These are phyloP conservation scores for Threskiornis aethiopicus DNA, from an alignment of 2,797 vertebrate genomes.

Conservation along the genomic window DNA sequence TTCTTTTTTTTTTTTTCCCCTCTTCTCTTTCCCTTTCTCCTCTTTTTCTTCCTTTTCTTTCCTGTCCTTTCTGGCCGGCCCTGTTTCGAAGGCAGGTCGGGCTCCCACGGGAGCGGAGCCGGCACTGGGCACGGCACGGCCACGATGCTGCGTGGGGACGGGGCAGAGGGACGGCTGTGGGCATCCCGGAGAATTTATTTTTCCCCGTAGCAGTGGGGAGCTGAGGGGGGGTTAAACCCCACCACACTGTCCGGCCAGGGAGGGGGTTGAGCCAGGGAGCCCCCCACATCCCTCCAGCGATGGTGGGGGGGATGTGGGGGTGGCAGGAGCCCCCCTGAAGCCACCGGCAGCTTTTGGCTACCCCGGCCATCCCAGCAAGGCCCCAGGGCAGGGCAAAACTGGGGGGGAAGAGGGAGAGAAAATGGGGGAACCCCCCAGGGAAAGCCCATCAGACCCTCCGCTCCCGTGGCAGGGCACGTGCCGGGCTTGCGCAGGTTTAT, in stretches of 20 bases:
- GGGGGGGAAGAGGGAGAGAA: background rate
- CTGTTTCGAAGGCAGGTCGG: fast-evolving
- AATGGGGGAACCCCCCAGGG: background rate
- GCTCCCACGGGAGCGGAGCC: fast-evolving
- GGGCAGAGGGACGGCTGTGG: background rate
- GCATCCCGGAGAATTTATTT: fast-evolving
- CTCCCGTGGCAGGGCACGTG: background rate
- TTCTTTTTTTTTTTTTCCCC: fast-evolving
- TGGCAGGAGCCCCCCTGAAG: background rate
- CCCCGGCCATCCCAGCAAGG: fast-evolving
- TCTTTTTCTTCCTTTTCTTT: background rate
- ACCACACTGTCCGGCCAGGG: background rate
- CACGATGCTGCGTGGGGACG: fast-evolving
- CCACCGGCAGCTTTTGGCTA: background rate
- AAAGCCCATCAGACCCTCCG: background rate
- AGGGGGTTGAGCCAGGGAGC: background rate
- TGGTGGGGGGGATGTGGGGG: fast-evolving
- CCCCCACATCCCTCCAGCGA: background rate
- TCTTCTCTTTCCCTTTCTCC: background rate
- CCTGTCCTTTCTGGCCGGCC: background rate
- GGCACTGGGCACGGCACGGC: background rate
- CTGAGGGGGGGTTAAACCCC: background rate
- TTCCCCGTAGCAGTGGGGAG: background rate
- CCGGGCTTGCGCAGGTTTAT: background rate
- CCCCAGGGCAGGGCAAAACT: background rate